A percentile compares a stretch with the other conserved stretches of the same genome.
phyloP scores from a whole-genome alignment of 1,140 invertebrate genomes.

The Drosophila funebris region DNA sequence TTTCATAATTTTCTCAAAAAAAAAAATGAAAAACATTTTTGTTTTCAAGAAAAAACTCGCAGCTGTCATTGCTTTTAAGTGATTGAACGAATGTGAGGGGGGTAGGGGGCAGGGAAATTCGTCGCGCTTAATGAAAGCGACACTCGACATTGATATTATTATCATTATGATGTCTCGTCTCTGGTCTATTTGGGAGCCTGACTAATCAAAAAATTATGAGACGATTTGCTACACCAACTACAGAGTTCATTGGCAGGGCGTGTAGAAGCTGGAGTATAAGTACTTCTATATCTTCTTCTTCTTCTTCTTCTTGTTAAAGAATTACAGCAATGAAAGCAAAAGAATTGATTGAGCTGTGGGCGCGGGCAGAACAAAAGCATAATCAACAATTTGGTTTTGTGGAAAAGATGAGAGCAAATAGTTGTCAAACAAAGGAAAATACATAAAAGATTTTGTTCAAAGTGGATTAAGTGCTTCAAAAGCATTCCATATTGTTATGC shows the following conservation, averaged over 20 bases:
- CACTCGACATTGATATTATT: constrained; percentile 46
- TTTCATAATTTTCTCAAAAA: constrained; percentile 15
- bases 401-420: neutral
- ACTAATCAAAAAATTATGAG: constrained; percentile 76
- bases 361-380: constrained; percentile 31
- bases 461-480: neutral
- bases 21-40: constrained; percentile 17
- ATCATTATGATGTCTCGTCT: neutral
- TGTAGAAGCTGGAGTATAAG: neutral
- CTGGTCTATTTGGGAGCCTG: constrained; percentile 46
- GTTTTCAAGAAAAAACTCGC: constrained; percentile 9
- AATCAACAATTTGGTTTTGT: constrained; percentile 19
- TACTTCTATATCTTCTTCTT: neutral
- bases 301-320: neutral
- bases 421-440: constrained; percentile 4
- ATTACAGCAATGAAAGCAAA: constrained; percentile 18
- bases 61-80: constrained; percentile 54
- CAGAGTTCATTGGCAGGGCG: constrained; percentile 42
- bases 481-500: neutral
- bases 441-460: neutral
- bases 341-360: constrained; percentile 69
- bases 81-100: neutral
- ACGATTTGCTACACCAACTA: constrained; percentile 66
- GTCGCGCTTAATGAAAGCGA: constrained; percentile 77
- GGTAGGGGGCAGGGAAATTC: constrained; percentile 45